These are phyloP conservation scores for Dioctria rufipes DNA, from an alignment of 2,888 invertebrate species.

Conservation along the genomic window DNA sequence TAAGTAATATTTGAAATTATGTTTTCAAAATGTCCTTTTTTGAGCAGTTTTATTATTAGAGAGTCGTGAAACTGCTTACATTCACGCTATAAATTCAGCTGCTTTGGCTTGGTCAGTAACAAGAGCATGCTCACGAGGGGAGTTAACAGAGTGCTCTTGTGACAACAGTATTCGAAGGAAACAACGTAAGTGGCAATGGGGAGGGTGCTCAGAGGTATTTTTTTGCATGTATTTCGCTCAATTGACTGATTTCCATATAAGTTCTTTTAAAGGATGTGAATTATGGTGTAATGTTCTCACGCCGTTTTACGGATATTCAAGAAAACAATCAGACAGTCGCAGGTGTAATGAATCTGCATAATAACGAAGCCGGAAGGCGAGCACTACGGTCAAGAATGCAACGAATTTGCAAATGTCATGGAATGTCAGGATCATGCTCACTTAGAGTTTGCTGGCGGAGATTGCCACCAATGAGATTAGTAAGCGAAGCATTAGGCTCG, in stretches of 20 bases:
- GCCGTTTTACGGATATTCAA: slow-evolving; percentile 87
- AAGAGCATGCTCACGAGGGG: slow-evolving; percentile 88
- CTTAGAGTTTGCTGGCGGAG: slow-evolving; percentile 92
- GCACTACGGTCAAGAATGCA: slow-evolving; percentile 85
- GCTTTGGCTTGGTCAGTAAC: slow-evolving; percentile 92
- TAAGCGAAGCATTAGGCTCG: slow-evolving; percentile 84
- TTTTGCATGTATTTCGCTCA: not conserved
- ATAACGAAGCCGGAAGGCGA: slow-evolving; percentile 92
- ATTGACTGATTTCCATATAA: not conserved
- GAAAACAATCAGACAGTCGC: slow-evolving; percentile 82
- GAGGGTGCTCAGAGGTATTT: slow-evolving; percentile 89
- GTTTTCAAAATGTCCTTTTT: slow-evolving; percentile 7
- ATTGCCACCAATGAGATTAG: slow-evolving; percentile 81
- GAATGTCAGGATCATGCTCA: slow-evolving; percentile 93
- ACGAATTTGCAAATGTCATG: slow-evolving; percentile 93
- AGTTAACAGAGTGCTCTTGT: slow-evolving; percentile 90
- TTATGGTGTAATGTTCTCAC: slow-evolving; percentile 88
- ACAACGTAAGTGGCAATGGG: slow-evolving; percentile 92
- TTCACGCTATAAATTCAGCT: slow-evolving; percentile 90
- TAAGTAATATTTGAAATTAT: slow-evolving; percentile 74
- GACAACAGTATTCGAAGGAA: slow-evolving; percentile 84
- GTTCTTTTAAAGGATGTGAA: slow-evolving; percentile 77
- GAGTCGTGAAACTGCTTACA: slow-evolving; percentile 91
- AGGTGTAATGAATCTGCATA: slow-evolving; percentile 91
- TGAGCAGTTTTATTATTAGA: slow-evolving; percentile 72